A percentile compares a stretch with the other conserved stretches of the same genome.
These are phyloP conservation scores for Lithophane socia DNA, from an alignment of 2,888 invertebrate species.

Conservation along the genomic window DNA sequence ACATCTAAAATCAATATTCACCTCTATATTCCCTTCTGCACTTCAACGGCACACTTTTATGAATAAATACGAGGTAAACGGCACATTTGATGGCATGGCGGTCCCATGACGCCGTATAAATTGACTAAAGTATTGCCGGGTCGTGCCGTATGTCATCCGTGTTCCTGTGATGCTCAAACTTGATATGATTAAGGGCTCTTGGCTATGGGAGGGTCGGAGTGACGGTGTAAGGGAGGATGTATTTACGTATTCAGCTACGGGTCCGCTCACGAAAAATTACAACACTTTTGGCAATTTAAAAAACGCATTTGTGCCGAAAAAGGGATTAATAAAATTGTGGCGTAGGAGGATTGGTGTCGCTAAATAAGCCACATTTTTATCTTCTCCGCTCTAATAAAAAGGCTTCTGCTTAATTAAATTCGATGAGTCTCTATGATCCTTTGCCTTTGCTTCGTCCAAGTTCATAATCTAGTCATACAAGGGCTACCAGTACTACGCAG, in stretches of 20 bases:
- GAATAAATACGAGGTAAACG: slow-evolving; percentile 56
- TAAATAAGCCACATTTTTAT: not conserved
- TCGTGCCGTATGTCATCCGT: slow-evolving; percentile 51
- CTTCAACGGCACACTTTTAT: slow-evolving; percentile 46
- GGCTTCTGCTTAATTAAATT: not conserved
- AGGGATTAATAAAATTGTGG: not conserved
- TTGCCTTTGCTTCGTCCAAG: not conserved
- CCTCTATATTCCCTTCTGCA: not conserved
- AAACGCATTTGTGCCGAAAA: slow-evolving; percentile 7
- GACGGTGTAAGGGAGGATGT: not conserved
- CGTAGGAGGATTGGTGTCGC: not conserved
- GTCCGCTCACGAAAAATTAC: not conserved
- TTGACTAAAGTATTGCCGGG: slow-evolving; percentile 50
- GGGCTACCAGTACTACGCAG: not conserved
- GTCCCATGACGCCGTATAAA: slow-evolving; percentile 46
- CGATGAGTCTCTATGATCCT: not conserved
- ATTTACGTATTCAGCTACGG: not conserved
- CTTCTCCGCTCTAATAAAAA: not conserved
- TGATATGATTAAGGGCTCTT: slow-evolving; percentile 32
- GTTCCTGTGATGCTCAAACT: slow-evolving; percentile 31
- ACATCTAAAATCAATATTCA: slow-evolving; percentile 27
- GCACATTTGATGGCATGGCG: slow-evolving; percentile 3
- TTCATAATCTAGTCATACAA: not conserved
- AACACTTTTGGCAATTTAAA: not conserved
- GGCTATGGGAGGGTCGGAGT: not conserved